Base-by-base conservation (phyloP, 2,113 vertebrate genomes). In the Phrynosoma platyrhinos region DNA sequence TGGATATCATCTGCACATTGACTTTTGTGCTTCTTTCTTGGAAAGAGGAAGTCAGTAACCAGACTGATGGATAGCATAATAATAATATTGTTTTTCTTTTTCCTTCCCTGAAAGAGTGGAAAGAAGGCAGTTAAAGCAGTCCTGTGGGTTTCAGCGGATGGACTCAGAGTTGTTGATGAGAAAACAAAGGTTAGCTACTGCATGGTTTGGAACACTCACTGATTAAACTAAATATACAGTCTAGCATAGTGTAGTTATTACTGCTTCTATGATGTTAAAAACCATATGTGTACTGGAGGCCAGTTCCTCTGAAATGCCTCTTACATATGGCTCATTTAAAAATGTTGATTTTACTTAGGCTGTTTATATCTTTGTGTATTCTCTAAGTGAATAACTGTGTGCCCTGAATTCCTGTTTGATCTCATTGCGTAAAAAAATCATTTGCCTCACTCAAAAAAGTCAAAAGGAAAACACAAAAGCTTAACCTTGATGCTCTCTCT, bases 111-210 rank as follows among this genome's bases (percentile, higher is more conserved):
- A 86, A 98, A 99, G 99, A 98, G 98, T 74, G 98, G 98, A 91
- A 99, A 99, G 98, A 99, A 99, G 93, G 97, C 98, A 0, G 98
- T 99, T 90, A 98, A 98, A 82, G 99, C 99, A 1, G 98, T 99
- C 93, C 94, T 99, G 82, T 99, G 98, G 98, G 99, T 99, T 84
- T 99, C 99, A 0, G 99, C 99, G 32, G 99, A 99, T 88, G 99
- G 99, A 93, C 98, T 99, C 85, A 96, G 99, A 85, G 99, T 99
- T 30, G 99, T 99, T 88, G 99, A 99, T 91, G 99, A 99, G 95
- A 99, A 99, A 97, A 99, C 99, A 84, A 99, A 99, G 99, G 99
- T 99, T 97, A 96, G 96, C 89, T 68, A 92, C 92, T 85, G 64
- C 27, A 79, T 77, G 55, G 72, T 32, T 72, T 90, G 87, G 76